Evolutionary conservation across 1,140 invertebrate genomes (phyloP), one percentile per base, ranked within the genome.

Genomic region (Geopemphigus sp.): DNA sequence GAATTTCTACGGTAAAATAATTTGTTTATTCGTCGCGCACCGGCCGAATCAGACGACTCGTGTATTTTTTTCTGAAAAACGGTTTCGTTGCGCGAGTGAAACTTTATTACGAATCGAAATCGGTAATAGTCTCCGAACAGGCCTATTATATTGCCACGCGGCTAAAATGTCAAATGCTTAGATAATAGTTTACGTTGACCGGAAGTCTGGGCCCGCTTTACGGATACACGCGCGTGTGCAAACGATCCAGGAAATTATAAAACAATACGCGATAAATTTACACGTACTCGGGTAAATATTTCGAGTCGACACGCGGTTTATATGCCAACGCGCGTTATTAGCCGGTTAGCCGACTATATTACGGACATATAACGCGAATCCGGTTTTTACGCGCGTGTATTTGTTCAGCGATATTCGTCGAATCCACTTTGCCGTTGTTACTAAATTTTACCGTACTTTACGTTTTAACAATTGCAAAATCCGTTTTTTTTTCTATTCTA

Each of bases 381-480:
- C 66, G 66, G 66, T 70, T 70, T 53, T 53, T 70, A 26, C 26
- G 22, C 22, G 22, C 53, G 1, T 14, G 17, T 70, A 39, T 39
- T 70, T 17, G 19, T 70, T 70, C 26, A 53, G 47, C 53, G 45
- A 50, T 26, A 70, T 70, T 70, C 26, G 26, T 53, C 24, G 39
- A 66, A 66, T 45, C 15, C 8, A 61, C 26, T 66, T 45, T 22
- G 8, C 32, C 3, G 11, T 47, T 17, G 64, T 1, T 45, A 66
- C 19, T 22, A 47, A 66, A 45, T 66, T 66, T 66, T 32, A 45
- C 64, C 22, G 39, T 39, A n/a, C 8, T 39, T 39, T 39, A 39
- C 3, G 3, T 39, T 39, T 39, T 8, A 39, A 39, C 8, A 39
- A 8, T 39, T 39, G 3, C 32, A 39, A 39, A 39, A 39, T 8